These are phyloP conservation scores for Vidua chalybeata DNA, from an alignment of 2,113 vertebrate genomes.

Conservation along the genomic window DNA sequence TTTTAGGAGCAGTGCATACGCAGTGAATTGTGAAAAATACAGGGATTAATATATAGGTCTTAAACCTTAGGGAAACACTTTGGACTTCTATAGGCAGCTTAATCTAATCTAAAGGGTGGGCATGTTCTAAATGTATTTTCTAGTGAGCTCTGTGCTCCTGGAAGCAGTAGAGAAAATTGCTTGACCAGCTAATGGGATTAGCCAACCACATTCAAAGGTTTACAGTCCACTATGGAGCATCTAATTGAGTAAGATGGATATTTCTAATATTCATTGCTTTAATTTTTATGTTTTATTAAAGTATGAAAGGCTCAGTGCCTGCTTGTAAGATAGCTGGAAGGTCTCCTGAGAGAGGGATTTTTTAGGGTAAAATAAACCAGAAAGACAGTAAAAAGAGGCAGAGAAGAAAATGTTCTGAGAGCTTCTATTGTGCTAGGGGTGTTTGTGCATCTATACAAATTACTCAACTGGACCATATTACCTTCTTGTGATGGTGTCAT, in stretches of 20 bases:
- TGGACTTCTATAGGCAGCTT: slow-evolving; percentile 17
- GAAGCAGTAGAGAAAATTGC: slow-evolving; percentile 53
- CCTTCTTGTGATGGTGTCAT: neutral
- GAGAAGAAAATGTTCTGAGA: neutral
- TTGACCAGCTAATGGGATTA: slow-evolving; percentile 60
- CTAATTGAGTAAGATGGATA: slow-evolving; percentile 37
- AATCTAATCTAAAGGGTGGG: slow-evolving; percentile 43
- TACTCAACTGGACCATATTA: neutral
- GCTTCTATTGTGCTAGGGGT: neutral
- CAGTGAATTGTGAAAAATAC: slow-evolving; percentile 22
- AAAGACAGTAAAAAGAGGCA: neutral
- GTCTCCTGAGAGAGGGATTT: neutral
- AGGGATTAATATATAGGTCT: slow-evolving; percentile 1
- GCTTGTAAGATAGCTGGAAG: slow-evolving; percentile 16
- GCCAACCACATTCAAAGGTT: slow-evolving; percentile 7
- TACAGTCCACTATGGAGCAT: neutral
- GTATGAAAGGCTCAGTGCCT: slow-evolving; percentile 3
- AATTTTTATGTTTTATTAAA: slow-evolving; percentile 58
- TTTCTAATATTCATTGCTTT: slow-evolving; percentile 63
- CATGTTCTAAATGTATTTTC: slow-evolving; percentile 35
- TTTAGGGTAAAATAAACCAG: slow-evolving; percentile 35
- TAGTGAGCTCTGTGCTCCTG: slow-evolving; percentile 27
- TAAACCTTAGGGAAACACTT: slow-evolving; percentile 30
- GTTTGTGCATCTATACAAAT: neutral
- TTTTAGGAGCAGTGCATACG: neutral